These are phyloP conservation scores for Heliocidaris tuberculata DNA, from an alignment of 35 echinoderm and acorn worm genomes.

Conservation along the genomic window DNA sequence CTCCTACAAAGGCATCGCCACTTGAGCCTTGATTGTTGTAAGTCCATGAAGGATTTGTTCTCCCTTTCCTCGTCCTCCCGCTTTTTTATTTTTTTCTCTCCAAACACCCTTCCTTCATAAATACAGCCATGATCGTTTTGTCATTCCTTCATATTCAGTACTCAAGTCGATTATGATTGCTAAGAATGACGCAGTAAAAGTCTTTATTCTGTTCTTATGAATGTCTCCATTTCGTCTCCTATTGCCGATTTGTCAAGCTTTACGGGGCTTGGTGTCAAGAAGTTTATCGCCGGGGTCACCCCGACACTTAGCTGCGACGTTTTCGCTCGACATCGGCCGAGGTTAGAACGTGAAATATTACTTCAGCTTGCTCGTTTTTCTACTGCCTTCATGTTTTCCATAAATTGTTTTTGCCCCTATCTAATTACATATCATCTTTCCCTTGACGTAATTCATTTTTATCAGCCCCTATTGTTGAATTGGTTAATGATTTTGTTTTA, in stretches of 20 bases:
- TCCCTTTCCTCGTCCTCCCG: neutral
- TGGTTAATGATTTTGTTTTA: neutral
- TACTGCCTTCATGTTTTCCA: neutral
- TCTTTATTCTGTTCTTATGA: neutral
- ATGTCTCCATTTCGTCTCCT: neutral
- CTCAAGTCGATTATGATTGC: neutral
- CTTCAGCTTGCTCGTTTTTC: neutral
- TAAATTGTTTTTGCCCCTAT: neutral
- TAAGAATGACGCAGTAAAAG: neutral
- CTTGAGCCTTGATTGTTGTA: no score
- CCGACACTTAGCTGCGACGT: conserved; percentile 17
- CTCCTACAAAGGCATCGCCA: no score
- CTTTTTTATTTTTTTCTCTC: neutral
- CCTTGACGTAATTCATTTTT: neutral
- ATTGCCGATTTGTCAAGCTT: conserved; percentile 34
- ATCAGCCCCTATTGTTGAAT: neutral
- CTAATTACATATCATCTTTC: neutral
- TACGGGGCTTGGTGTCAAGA: conserved; percentile 37
- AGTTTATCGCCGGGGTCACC: conserved; percentile 36
- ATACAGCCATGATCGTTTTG: neutral
- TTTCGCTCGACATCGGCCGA: neutral
- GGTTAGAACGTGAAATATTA: neutral
- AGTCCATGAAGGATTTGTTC: neutral
- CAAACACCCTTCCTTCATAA: neutral
- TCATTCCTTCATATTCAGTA: neutral